Conservation (phyloP, 1,140 invertebrate species). For the Galendromus occidentalis region DNA sequence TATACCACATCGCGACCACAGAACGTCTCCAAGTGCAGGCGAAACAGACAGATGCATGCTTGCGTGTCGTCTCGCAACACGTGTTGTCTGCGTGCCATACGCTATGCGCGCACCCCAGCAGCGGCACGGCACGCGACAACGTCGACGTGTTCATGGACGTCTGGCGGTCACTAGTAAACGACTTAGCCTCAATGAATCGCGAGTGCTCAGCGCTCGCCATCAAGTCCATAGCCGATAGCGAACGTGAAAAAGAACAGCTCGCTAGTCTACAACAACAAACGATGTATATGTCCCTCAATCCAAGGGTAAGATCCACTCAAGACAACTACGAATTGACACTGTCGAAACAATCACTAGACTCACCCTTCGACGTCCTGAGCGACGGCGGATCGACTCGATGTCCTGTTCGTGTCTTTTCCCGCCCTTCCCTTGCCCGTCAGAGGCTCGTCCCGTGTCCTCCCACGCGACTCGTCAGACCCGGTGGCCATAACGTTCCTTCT, state of each 20-base stretch:
- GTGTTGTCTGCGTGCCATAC: conserved; percentile 80
- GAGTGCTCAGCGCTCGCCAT: conserved; percentile 10
- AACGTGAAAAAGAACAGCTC: conserved; percentile 10
- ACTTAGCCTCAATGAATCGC: conserved; percentile 33
- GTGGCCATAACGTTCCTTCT: no score
- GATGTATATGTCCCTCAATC: no score
- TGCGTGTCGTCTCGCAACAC: conserved; percentile 70
- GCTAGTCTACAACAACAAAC: background rate
- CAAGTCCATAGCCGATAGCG: conserved; percentile 11
- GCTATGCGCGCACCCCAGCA: conserved; percentile 67
- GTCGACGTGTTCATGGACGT: conserved; percentile 92
- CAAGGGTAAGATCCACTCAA: no score
- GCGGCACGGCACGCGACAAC: conserved; percentile 90
- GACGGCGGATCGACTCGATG: background rate
- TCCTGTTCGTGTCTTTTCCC: background rate
- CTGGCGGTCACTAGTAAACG: conserved; percentile 80
- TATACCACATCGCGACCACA: conserved; percentile 79
- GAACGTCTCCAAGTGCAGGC: conserved; percentile 80
- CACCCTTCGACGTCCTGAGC: background rate
- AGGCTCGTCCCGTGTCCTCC: conserved; percentile 54
- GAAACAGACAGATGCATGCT: conserved; percentile 82
- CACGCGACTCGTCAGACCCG: no score
- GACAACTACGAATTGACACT: conserved; percentile 9
- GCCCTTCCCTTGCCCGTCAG: conserved; percentile 57
- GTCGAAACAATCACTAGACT: conserved; percentile 10